These are phyloP conservation scores for Rhabdornis inornatus DNA, from an alignment of 2,113 vertebrate species.

Conservation along the genomic window DNA sequence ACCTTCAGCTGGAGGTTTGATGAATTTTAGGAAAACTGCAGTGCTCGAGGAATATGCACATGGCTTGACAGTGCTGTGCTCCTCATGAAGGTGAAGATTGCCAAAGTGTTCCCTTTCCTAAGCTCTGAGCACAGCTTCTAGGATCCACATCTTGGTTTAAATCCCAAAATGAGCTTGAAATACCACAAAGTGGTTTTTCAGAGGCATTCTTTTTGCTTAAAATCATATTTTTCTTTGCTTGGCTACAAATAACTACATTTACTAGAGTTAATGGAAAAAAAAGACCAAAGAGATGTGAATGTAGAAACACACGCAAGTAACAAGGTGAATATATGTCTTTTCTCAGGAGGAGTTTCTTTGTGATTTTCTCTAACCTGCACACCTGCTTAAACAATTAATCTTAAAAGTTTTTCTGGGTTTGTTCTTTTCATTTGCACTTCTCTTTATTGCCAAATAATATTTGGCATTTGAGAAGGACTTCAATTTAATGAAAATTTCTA, in stretches of 20 bases:
- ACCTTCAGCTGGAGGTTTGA: neutral
- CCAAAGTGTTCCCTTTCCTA: neutral
- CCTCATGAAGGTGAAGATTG: neutral
- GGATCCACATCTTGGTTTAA: neutral
- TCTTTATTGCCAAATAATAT: neutral
- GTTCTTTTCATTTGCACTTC: neutral
- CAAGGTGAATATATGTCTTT: neutral
- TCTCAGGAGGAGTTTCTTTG: neutral
- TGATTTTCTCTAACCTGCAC: neutral
- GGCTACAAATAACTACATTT: neutral
- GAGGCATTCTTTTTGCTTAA: neutral
- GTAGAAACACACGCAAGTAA: neutral
- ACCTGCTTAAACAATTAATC: neutral
- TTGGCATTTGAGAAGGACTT: neutral
- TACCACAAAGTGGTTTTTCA: neutral
- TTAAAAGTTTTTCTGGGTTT: neutral
- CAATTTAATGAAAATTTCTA: neutral
- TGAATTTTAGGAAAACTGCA: neutral
- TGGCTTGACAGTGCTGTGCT: neutral
- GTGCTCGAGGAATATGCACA: rapidly evolving
- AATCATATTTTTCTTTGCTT: neutral
- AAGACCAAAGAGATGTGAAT: neutral
- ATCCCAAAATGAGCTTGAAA: neutral
- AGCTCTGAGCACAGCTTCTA: neutral
- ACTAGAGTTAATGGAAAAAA: neutral